A percentile compares a stretch with the other conserved stretches of the same genome.
phyloP scores from a whole-genome alignment of 2,888 invertebrate genomes.

The Dryomyza anilis region DNA sequence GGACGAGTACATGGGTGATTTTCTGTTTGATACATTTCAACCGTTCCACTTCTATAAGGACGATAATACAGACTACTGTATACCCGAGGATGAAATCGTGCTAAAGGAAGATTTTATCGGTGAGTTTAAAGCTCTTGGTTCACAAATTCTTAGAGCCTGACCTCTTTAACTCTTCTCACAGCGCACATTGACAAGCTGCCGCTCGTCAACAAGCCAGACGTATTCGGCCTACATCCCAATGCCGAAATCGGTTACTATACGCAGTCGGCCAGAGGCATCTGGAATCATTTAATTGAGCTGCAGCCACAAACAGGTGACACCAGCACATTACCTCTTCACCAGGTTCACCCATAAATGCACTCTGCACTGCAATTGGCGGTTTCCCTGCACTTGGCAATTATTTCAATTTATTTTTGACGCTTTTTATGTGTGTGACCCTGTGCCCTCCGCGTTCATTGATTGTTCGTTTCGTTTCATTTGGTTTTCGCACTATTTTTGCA shows the following conservation, averaged over 20 bases:
- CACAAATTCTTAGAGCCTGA: background rate
- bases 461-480: conserved; percentile 9
- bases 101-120: conserved; percentile 75
- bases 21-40: conserved; percentile 88
- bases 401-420: conserved; percentile 5
- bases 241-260: conserved; percentile 95
- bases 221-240: conserved; percentile 93
- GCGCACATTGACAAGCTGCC: conserved; percentile 82
- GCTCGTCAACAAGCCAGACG: conserved; percentile 83
- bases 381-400: background rate
- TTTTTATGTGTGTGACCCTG: background rate
- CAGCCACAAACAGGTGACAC: conserved; percentile 84
- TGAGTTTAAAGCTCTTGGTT: conserved; percentile 53
- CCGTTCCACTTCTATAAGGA: conserved; percentile 89
- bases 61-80: conserved; percentile 74
- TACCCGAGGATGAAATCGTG: conserved; percentile 69
- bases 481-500: background rate
- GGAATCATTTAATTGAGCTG: conserved; percentile 82
- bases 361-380: background rate
- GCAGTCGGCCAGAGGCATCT: conserved; percentile 83
- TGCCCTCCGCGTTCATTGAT: conserved; percentile 5
- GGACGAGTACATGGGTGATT: conserved; percentile 95
- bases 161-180: conserved; percentile 49
- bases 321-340: background rate
- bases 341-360: background rate